phyloP scores from a whole-genome alignment of 1,140 invertebrate species.

The Daktulosphaira vitifoliae region DNA sequence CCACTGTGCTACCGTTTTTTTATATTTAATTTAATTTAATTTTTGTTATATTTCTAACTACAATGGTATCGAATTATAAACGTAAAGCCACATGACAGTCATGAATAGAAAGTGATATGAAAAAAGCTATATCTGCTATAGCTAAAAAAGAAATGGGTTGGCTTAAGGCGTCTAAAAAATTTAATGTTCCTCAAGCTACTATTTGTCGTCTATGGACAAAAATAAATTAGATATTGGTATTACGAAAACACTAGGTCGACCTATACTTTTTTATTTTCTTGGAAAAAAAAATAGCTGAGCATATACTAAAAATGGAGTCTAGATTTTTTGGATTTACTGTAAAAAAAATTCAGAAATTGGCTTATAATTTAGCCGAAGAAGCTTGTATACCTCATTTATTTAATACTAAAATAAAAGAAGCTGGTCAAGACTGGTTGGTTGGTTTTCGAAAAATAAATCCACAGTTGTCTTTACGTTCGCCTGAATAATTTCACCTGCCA shows the following conservation, averaged over 20 bases:
- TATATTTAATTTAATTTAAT: too few species aligned
- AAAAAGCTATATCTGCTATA: too few species aligned
- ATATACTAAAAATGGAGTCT: background rate
- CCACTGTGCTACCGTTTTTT: too few species aligned
- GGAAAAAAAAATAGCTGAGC: background rate
- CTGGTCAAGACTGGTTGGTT: conserved; percentile 43
- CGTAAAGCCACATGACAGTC: too few species aligned
- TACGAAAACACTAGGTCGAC: background rate
- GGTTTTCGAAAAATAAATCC: conserved; percentile 41
- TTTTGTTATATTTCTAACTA: too few species aligned
- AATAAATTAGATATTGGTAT: background rate
- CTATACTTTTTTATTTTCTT: background rate
- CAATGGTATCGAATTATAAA: too few species aligned
- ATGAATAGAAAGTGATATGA: too few species aligned
- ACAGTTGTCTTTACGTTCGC: conserved; percentile 42
- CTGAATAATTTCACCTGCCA: conserved; percentile 34
- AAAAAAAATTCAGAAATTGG: background rate
- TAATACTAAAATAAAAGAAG: background rate
- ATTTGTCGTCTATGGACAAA: too few species aligned
- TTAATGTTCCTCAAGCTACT: too few species aligned
- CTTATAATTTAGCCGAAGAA: background rate
- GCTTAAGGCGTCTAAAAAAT: too few species aligned
- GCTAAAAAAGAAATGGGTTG: too few species aligned
- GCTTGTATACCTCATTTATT: background rate
- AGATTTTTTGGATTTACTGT: background rate